phyloP scores from a whole-genome alignment of 2,797 vertebrate species.

The Phrynocephalus forsythii region DNA sequence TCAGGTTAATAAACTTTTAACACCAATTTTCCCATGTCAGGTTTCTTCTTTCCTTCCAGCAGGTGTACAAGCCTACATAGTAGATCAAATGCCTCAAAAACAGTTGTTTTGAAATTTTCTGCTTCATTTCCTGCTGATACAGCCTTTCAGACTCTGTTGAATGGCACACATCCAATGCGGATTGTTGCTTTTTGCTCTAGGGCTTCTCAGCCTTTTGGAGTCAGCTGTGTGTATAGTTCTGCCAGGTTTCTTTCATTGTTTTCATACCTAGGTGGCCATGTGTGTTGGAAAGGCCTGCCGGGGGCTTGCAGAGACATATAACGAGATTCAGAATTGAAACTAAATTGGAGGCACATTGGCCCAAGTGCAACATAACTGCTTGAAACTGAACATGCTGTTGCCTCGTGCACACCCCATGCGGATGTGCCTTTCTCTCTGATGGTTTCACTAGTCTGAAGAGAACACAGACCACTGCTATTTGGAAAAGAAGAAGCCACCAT shows the following conservation, averaged over 20 bases:
- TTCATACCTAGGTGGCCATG: constrained; percentile 22
- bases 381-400: neutral
- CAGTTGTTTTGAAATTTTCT: constrained; percentile 39
- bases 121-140: constrained; percentile 34
- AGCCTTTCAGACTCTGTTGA: constrained; percentile 10
- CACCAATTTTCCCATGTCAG: neutral
- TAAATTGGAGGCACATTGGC: neutral
- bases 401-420: neutral
- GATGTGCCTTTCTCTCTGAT: neutral
- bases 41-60: neutral
- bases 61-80: neutral
- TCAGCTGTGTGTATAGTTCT: neutral
- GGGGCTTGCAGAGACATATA: neutral
- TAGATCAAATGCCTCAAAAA: constrained; percentile 31
- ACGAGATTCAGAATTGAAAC: constrained; percentile 6
- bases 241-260: constrained; percentile 11
- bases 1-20: neutral
- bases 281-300: neutral
- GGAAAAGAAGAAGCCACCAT: neutral
- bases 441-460: neutral
- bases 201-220: neutral
- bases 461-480: neutral
- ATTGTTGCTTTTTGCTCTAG: constrained; percentile 11
- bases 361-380: neutral
- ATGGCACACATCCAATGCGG: neutral